Conservation (phyloP, 2,797 vertebrate species). For the Paguma larvata region DNA sequence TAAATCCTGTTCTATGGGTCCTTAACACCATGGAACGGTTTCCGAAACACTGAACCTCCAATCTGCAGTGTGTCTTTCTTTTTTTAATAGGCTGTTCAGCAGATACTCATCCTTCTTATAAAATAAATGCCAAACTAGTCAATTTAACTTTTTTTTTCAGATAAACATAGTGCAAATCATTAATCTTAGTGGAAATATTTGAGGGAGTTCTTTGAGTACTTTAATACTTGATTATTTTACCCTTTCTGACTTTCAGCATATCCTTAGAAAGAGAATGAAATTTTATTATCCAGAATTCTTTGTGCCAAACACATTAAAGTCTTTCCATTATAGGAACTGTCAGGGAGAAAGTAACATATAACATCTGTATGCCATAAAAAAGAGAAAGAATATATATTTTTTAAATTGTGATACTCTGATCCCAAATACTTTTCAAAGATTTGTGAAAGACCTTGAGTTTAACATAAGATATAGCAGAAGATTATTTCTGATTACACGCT, state of each 20-base stretch:
- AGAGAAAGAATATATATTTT: neutral
- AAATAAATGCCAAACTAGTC: neutral
- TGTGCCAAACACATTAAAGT: slow-evolving; percentile 50
- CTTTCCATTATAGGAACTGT: slow-evolving; percentile 75
- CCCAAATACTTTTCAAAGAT: slow-evolving; percentile 80
- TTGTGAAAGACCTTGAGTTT: slow-evolving; percentile 78
- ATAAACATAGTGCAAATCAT: slow-evolving; percentile 16
- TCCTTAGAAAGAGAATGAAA: slow-evolving; percentile 76
- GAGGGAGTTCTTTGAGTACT: slow-evolving; percentile 56
- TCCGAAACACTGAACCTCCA: neutral
- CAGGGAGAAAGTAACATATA: slow-evolving; percentile 76
- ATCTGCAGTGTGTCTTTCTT: neutral
- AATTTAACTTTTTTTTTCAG: neutral
- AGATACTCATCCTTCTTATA: neutral
- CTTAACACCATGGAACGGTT: neutral
- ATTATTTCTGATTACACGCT: slow-evolving; percentile 80
- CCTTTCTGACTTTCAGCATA: slow-evolving; percentile 70
- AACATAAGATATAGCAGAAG: slow-evolving; percentile 65
- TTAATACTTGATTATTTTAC: slow-evolving; percentile 66
- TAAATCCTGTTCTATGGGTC: neutral
- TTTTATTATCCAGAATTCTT: slow-evolving; percentile 71
- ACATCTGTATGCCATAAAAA: slow-evolving; percentile 60
- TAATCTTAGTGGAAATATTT: slow-evolving; percentile 69
- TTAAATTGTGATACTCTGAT: slow-evolving; percentile 73
- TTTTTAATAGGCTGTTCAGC: neutral